Conservation (phyloP, 2,888 invertebrate species). For the Chrysopilus asiliformis region DNA sequence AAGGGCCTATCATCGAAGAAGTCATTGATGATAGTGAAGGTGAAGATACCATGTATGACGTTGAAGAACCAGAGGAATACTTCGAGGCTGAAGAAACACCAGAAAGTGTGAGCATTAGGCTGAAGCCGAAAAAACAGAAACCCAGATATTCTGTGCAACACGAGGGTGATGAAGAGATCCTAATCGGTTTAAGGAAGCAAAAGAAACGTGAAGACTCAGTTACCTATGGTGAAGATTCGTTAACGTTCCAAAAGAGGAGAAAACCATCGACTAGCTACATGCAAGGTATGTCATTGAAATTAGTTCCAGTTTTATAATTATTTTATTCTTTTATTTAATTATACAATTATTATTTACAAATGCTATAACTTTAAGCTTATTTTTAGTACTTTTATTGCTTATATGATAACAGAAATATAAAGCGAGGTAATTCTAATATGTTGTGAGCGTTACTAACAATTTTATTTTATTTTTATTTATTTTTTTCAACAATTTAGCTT, state of each 20-base stretch:
- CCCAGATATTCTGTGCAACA: conserved; percentile 42
- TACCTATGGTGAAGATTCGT: conserved; percentile 47
- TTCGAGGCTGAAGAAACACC: conserved; percentile 45
- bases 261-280: conserved; percentile 53
- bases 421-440: conserved; percentile 23
- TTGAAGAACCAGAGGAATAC: conserved; percentile 37
- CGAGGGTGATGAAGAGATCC: conserved; percentile 42
- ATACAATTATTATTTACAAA: not conserved
- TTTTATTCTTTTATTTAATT: not conserved
- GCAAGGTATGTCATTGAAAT: conserved; percentile 42
- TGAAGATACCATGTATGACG: conserved; percentile 41
- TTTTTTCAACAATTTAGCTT: too few species aligned
- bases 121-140: conserved; percentile 37
- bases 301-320: conserved; percentile 19
- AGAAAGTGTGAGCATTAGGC: conserved; percentile 36
- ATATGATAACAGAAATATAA: conserved; percentile 35
- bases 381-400: conserved; percentile 20
- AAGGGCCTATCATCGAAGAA: conserved; percentile 45
- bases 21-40: conserved; percentile 46
- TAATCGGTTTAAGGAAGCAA: conserved; percentile 39
- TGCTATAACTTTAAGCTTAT: not conserved
- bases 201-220: conserved; percentile 38
- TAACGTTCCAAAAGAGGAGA: conserved; percentile 55
- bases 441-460: conserved; percentile 3
- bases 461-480: too few species aligned